Evolutionary conservation across 2,888 invertebrate genomes (phyloP).

Genomic region (Sinohyriopsis cumingii): DNA sequence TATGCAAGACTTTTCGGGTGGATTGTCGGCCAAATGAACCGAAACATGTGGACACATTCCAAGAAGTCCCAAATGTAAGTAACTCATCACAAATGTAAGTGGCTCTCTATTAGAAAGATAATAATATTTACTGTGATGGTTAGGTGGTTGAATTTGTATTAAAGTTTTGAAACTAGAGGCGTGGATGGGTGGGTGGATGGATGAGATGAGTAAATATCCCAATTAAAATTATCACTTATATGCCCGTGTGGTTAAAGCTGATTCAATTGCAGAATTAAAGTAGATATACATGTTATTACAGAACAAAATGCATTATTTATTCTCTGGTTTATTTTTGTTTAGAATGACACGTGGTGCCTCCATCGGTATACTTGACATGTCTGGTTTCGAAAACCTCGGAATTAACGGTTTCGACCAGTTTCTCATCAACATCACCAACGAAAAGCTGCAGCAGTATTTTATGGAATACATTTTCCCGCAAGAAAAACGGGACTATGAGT

Average conservation of each 20-base stretch:
- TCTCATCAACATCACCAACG: conserved; percentile 56
- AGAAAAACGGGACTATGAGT: conserved; percentile 52
- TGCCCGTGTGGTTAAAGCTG: too few species aligned
- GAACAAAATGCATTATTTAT: too few species aligned
- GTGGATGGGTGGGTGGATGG: too few species aligned
- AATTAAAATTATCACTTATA: too few species aligned
- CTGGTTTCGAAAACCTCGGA: conserved; percentile 57
- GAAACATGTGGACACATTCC: conserved; percentile 42
- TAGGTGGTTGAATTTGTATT: too few species aligned
- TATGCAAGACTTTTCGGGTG: conserved; percentile 58
- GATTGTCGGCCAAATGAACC: conserved; percentile 58
- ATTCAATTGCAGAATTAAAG: too few species aligned
- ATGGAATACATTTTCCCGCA: conserved; percentile 61
- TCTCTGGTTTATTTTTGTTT: conserved; percentile 3
- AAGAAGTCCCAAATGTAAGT: conserved; percentile 14
- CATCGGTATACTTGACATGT: conserved; percentile 55
- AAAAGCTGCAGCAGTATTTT: conserved; percentile 59
- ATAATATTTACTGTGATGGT: too few species aligned
- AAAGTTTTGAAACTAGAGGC: too few species aligned
- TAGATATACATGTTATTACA: too few species aligned
- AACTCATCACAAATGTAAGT: conserved; percentile 11
- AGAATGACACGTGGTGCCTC: conserved; percentile 40
- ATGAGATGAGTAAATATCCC: too few species aligned
- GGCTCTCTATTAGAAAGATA: not conserved
- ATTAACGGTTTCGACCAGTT: conserved; percentile 57